Percentiles rank a stretch among this genome's conserved stretches.
phyloP scores from a whole-genome alignment of 1,140 invertebrate species.

The Bombus huntii region DNA sequence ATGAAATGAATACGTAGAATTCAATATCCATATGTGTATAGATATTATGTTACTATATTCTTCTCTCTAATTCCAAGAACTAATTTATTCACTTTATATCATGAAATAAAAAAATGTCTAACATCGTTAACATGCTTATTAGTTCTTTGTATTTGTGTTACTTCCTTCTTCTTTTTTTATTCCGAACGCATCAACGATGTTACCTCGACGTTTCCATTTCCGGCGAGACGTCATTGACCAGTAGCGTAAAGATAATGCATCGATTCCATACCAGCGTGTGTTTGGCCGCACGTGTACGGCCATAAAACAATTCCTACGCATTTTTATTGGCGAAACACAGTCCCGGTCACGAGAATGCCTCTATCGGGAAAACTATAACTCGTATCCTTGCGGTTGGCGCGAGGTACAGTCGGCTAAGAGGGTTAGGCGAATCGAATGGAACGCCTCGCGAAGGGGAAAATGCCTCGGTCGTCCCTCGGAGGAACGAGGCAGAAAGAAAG shows the following conservation, averaged over 20 bases:
- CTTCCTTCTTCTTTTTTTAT: not conserved
- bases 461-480: not conserved
- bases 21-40: no score
- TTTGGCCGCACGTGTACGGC: not conserved
- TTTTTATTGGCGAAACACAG: conserved; percentile 62
- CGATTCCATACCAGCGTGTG: conserved; percentile 39
- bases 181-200: not conserved
- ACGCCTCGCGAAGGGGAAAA: conserved; percentile 48
- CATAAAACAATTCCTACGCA: conserved; percentile 57
- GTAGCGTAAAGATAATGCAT: conserved; percentile 57
- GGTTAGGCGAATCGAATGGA: conserved; percentile 51
- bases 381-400: conserved; percentile 22
- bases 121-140: not conserved
- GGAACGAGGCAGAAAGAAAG: no score
- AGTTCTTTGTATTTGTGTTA: not conserved
- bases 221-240: conserved; percentile 44
- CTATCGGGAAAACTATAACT: conserved; percentile 58
- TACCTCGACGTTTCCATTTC: conserved; percentile 61
- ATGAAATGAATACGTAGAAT: no score
- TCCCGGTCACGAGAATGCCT: not conserved
- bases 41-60: no score
- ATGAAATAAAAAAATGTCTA: not conserved
- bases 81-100: not conserved
- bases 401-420: conserved; percentile 27
- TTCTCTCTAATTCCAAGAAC: not conserved